Base-by-base conservation (phyloP, 2,888 invertebrate species). In the Oscheius sp. region DNA sequence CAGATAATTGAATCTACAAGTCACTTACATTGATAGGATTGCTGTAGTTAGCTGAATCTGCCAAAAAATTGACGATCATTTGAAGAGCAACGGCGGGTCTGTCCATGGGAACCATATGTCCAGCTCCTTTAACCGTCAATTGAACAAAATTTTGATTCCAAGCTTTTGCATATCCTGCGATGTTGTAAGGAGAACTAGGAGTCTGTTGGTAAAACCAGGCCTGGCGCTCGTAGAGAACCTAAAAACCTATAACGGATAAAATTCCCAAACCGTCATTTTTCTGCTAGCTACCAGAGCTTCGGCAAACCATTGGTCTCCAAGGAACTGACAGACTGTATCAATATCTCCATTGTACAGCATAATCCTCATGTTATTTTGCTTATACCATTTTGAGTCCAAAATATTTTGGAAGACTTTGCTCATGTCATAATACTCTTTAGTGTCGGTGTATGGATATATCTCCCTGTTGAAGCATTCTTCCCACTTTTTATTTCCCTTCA, bases 71-170 rank as follows among this genome's bases (percentile, higher is more conserved):
- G 51, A 51, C 59, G n/a, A 82, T 61, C 77, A 82, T 74, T 62
- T 82, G 82, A 9, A 82, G 70, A 9, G 80, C 77, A 47, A 76
- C 78, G 0, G 75, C 79, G 1, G 82, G 82, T 5, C 82, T 64
- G 41, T 78, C 75, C 22, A 70, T 62, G 12, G 80, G 80, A 0
- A 80, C 73, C 49, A 77, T 70, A 49, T 77, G 77, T 12, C 77
- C 77, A 3, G 77, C 70, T 33, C 77, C 77, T 38, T 77, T 77
- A 1, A 77, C 74, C n/a, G 77, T 77, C 1, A 77, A 28, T 47
- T 72, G 72, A 0, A 67, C 72, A 12, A 76, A 17, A 44, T 72
- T 74, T 38, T 76, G 67, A 20, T 64, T 70, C 72, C 72, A 76
- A 0, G 72, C 67, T 36, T 74, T 77, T 17, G 51, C 59, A 24